phyloP scores from a whole-genome alignment of 1,140 invertebrate species.

The Penaeus japonicus region DNA sequence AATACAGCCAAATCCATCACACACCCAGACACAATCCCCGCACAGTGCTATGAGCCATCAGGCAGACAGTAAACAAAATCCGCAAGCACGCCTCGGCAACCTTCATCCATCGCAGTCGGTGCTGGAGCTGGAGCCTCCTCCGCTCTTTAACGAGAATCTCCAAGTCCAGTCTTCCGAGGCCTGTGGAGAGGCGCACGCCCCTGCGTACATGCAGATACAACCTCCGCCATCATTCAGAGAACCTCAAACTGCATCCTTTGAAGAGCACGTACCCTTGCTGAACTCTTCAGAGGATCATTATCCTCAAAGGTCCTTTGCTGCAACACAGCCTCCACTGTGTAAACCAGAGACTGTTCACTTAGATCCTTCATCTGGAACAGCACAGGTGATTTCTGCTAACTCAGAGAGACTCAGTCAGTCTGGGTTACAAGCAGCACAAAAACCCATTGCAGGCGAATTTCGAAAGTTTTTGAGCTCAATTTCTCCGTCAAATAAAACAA shows the following conservation, averaged over 20 bases:
- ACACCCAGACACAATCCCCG: not conserved
- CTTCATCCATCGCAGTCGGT: not conserved
- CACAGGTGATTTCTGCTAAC: no score
- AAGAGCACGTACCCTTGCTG: not conserved
- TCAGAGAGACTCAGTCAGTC: no score
- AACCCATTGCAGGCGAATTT: no score
- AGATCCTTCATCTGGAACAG: no score
- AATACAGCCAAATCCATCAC: no score
- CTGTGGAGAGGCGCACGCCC: not conserved
- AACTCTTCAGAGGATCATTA: not conserved
- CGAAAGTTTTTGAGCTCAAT: no score
- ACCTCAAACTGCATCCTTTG: not conserved
- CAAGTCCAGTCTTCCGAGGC: not conserved
- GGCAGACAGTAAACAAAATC: not conserved
- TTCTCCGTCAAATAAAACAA: no score
- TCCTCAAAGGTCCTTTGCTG: no score
- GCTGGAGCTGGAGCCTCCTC: not conserved
- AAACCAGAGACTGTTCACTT: no score
- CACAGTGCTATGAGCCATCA: not conserved
- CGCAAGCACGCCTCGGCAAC: not conserved
- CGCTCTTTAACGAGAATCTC: not conserved
- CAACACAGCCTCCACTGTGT: no score
- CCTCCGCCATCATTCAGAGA: not conserved
- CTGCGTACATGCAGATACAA: not conserved
- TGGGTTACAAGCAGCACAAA: no score